Base-by-base conservation (phyloP, 2,113 vertebrate genomes). In the Plecturocebus donacophilus region DNA sequence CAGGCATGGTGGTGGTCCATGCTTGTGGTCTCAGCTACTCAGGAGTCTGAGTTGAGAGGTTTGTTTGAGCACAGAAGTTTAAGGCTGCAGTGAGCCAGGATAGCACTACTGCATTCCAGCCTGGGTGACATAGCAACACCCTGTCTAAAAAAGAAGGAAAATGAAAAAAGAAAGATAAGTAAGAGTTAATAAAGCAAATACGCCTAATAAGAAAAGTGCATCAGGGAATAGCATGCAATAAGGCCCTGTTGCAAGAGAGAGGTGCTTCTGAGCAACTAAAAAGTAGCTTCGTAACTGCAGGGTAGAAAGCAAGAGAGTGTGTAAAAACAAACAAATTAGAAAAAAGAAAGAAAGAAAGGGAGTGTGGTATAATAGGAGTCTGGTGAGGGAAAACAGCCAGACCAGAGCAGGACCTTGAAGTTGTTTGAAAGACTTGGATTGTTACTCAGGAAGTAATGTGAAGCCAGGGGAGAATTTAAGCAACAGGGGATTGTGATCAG, bases 301-400 rank as follows among this genome's bases (percentile, higher is more conserved):
- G 66, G 80, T 16, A 52, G 35, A 87, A 82, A 49, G 45, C 13
- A 27, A 35, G 23, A 13, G 11, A 32, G 25, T 27, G 2, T 1
- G 25, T 27, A 61, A 64, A 64, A 30, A 64, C 11, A 64, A 27
- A 12, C 25, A 61, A 27, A 25, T 0, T 11, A 1, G 11, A 25
- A 8, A 56, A 56, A 3, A 56, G 20, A 56, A 58, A 6, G 17
- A 17, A 54, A 23, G 21, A 58, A 11, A 61, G 25, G 23, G 8
- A 32, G 19, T 17, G 4, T 1, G 3, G 21, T 73, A 0, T 47
- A 27, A 40, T 2, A 6, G 40, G 17, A 58, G 25, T 6, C 14
- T 64, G 32, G 23, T 30, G 25, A 61, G 21, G 20, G 38, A 58
- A 80, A 49, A 13, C 8, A 54, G 5, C 35, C 45, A 27, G 45